A percentile compares a stretch with the other conserved stretches of the same genome.
phyloP scores from a whole-genome alignment of 1,140 invertebrate species.

The Mizuhopecten yessoensis region DNA sequence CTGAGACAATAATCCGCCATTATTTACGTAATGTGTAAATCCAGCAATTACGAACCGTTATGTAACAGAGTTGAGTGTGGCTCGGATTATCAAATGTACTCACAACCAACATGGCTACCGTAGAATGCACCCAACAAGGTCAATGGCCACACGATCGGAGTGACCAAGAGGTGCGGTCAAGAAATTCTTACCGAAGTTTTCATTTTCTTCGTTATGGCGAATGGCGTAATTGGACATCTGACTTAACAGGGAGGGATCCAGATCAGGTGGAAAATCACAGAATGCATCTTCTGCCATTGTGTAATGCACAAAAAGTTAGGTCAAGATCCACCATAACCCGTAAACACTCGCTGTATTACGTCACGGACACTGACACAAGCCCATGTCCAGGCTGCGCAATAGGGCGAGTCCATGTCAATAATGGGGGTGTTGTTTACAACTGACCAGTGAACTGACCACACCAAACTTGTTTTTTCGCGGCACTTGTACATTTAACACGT shows the following conservation, averaged over 20 bases:
- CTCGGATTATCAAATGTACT: not conserved
- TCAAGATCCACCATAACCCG: conserved; percentile 43
- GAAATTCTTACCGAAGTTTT: conserved; percentile 52
- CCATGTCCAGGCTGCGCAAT: conserved; percentile 52
- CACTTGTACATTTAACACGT: not conserved
- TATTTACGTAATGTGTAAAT: not conserved
- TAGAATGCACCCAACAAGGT: conserved; percentile 51
- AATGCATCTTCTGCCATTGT: conserved; percentile 51
- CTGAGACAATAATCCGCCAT: not conserved
- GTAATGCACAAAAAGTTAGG: conserved; percentile 45
- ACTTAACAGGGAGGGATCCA: conserved; percentile 44
- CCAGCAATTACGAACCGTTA: not conserved
- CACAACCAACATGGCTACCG: conserved; percentile 54
- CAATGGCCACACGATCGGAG: conserved; percentile 38
- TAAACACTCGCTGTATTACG: conserved; percentile 41
- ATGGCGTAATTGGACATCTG: conserved; percentile 41
- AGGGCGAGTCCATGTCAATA: conserved; percentile 45
- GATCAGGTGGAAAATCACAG: conserved; percentile 49
- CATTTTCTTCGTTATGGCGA: conserved; percentile 34
- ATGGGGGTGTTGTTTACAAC: conserved; percentile 13
- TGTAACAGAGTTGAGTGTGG: conserved; percentile 41
- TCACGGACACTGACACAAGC: conserved; percentile 46
- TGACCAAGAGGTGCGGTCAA: conserved; percentile 44
- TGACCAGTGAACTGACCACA: not conserved
- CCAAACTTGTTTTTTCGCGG: not conserved